Conservation (phyloP, 2,113 vertebrate genomes). For the Desmodus rotundus region DNA sequence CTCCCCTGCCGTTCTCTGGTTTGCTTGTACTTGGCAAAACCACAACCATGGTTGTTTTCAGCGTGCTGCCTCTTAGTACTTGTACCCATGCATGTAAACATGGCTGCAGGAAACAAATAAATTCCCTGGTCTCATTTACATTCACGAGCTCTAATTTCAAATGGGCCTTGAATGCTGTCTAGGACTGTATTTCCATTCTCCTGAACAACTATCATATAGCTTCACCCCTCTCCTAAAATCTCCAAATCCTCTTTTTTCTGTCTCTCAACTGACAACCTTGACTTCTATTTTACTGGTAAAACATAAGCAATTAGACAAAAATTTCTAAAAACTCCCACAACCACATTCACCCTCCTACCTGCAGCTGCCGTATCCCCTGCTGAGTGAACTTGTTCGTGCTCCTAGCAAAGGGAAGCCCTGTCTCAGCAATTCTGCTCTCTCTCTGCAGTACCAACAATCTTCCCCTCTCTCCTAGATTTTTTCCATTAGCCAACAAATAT, state of each 20-base stretch:
- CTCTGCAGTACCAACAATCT: background rate
- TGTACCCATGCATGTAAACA: background rate
- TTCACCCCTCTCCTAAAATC: background rate
- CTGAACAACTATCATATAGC: background rate
- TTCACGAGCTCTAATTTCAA: background rate
- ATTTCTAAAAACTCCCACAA: background rate
- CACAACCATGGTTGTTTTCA: background rate
- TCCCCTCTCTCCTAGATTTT: background rate
- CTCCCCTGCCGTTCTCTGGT: background rate
- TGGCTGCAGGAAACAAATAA: background rate
- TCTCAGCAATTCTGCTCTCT: background rate
- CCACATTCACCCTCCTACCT: background rate
- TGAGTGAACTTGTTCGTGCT: background rate
- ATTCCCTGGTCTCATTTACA: background rate
- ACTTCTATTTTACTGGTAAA: background rate
- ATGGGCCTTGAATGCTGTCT: background rate
- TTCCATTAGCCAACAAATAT: background rate
- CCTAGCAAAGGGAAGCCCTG: background rate
- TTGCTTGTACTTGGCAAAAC: background rate
- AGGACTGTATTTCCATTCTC: background rate
- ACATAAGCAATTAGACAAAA: background rate
- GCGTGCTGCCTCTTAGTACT: background rate
- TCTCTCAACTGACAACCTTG: background rate
- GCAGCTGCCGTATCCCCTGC: background rate
- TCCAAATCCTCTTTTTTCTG: background rate